Conservation (phyloP, 1,140 invertebrate genomes). For the Parapsyche elsis region DNA sequence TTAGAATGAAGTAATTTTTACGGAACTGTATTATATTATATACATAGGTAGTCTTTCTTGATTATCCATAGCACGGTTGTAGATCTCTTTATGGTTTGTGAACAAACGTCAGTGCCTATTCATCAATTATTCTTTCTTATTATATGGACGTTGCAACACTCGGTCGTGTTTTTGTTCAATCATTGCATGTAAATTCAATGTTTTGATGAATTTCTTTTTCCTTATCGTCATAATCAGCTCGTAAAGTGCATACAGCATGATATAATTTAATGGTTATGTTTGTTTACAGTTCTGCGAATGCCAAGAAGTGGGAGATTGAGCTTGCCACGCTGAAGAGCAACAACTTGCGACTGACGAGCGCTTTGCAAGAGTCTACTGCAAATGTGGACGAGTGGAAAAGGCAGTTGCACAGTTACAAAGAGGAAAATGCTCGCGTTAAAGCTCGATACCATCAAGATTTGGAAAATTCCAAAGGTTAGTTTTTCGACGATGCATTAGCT, state of each 20-base stretch:
- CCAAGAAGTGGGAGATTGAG: conserved; percentile 99
- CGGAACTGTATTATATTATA: neutral
- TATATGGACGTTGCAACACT: no score
- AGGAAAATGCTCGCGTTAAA: conserved; percentile 93
- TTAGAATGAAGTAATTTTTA: conserved; percentile 8
- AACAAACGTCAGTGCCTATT: neutral
- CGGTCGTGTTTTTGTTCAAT: neutral
- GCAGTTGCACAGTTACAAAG: conserved; percentile 94
- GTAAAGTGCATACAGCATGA: no score
- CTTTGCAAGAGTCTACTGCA: conserved; percentile 95
- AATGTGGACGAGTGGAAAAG: conserved; percentile 99
- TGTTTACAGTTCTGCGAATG: conserved; percentile 87
- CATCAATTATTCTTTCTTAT: conserved; percentile 13
- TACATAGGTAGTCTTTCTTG: neutral
- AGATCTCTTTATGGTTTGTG: neutral
- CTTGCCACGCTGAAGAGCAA: conserved; percentile 95
- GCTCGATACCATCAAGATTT: conserved; percentile 58
- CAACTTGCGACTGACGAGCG: conserved; percentile 93
- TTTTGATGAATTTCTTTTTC: neutral
- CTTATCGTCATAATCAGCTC: no score
- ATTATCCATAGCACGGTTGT: neutral
- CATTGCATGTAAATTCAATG: neutral
- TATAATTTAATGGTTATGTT: no score
- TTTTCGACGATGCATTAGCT: neutral
- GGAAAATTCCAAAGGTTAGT: conserved; percentile 53